A percentile compares a stretch with the other conserved stretches of the same genome.
Conservation (phyloP, 2,888 invertebrate genomes). For the Gymnocheta viridis region DNA sequence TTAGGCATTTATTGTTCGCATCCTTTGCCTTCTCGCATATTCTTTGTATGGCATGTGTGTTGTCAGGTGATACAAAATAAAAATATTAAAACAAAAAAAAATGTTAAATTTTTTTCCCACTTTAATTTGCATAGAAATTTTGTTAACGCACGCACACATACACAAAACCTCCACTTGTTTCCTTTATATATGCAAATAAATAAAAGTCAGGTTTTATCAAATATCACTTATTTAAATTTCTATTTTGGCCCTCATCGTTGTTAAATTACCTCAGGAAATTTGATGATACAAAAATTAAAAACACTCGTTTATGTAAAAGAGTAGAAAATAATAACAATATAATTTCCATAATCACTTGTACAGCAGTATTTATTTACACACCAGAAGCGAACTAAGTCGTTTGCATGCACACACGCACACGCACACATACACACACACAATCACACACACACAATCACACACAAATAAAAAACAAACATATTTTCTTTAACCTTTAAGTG, state of each 20-base stretch:
- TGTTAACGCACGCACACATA: not conserved
- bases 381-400: not conserved
- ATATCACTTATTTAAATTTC: slow-evolving; percentile 24
- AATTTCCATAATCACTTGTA: slow-evolving; percentile 49
- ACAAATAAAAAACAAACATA: not conserved
- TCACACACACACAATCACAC: not conserved
- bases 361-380: not conserved
- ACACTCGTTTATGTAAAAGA: slow-evolving; percentile 2
- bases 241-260: not conserved
- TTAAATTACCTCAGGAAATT: slow-evolving; percentile 24
- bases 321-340: slow-evolving; percentile 24
- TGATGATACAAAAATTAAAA: slow-evolving; percentile 20
- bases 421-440: not conserved
- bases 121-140: slow-evolving; percentile 28
- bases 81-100: not conserved
- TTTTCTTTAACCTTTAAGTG: not conserved
- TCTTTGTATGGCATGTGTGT: not conserved
- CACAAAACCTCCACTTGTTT: not conserved
- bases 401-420: not conserved
- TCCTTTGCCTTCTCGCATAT: not conserved
- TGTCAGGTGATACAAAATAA: not conserved
- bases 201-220: not conserved
- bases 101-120: not conserved
- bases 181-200: slow-evolving; percentile 23
- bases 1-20: not conserved